Percentiles rank a stretch among this genome's conserved stretches.
Conservation (phyloP, 2,113 vertebrate genomes). For the Quiscalus mexicanus region DNA sequence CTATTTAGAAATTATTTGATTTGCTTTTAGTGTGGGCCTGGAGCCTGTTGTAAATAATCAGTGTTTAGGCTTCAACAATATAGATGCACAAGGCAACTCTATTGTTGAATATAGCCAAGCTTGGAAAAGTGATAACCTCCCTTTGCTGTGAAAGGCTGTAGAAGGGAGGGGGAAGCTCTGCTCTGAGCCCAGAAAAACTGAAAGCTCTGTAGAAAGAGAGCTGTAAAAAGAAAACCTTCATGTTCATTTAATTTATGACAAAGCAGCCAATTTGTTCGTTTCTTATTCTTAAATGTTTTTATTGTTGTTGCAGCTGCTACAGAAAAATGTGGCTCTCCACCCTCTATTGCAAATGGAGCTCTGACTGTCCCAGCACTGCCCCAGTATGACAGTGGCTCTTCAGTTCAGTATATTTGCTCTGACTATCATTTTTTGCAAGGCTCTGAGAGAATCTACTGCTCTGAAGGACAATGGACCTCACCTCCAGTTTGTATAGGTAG, state of each 20-base stretch:
- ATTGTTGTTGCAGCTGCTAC: slow-evolving; percentile 1
- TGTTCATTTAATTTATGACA: background rate
- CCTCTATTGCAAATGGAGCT: slow-evolving; percentile 65
- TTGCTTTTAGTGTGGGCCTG: background rate
- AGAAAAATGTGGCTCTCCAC: slow-evolving; percentile 69
- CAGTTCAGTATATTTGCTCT: slow-evolving; percentile 69
- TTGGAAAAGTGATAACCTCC: background rate
- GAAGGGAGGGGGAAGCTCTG: background rate
- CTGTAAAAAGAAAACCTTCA: background rate
- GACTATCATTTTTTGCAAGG: slow-evolving; percentile 73
- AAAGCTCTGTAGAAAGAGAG: background rate
- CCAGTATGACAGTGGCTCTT: slow-evolving; percentile 69
- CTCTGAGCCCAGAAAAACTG: background rate
- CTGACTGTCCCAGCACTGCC: background rate
- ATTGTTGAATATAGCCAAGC: background rate
- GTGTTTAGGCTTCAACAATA: background rate
- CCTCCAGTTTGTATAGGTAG: slow-evolving; percentile 75
- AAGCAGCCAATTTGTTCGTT: background rate
- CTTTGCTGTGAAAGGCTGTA: background rate
- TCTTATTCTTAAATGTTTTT: background rate
- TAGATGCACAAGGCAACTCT: background rate
- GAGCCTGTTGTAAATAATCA: background rate
- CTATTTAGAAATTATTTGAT: background rate
- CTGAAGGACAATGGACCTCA: slow-evolving; percentile 64
- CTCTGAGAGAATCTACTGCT: slow-evolving; percentile 56